Evolutionary conservation across 2,797 vertebrate genomes (phyloP).

Genomic region (Trachops cirrhosus): DNA sequence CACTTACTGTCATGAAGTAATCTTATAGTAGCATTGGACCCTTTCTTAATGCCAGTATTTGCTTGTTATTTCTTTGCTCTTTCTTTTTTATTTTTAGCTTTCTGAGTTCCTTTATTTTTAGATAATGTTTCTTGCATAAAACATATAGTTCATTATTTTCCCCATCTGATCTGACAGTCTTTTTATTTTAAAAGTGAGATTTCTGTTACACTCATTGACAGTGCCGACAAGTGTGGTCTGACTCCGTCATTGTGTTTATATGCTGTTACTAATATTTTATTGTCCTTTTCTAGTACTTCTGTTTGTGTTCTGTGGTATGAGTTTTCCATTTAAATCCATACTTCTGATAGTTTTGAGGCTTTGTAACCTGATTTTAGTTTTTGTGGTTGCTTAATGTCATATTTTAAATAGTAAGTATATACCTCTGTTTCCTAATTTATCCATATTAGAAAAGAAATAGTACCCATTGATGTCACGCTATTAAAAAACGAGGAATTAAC

Average conservation of each 20-base stretch:
- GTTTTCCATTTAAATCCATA: neutral
- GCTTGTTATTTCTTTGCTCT: neutral
- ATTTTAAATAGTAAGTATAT: neutral
- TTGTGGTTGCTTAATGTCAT: neutral
- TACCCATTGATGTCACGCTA: neutral
- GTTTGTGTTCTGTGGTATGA: neutral
- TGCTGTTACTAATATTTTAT: neutral
- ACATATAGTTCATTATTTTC: neutral
- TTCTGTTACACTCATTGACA: neutral
- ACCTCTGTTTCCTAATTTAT: neutral
- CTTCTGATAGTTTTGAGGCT: neutral
- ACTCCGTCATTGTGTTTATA: neutral
- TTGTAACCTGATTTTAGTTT: constrained; percentile 14
- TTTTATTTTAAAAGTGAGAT: neutral
- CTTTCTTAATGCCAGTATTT: neutral
- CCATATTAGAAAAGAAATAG: neutral
- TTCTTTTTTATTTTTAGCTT: neutral
- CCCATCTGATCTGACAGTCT: neutral
- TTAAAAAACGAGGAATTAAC: neutral
- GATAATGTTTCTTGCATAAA: neutral
- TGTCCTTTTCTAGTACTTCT: neutral
- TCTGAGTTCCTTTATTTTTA: neutral
- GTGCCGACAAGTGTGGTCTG: neutral
- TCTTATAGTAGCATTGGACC: neutral
- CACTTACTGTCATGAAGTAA: neutral